phyloP scores from a whole-genome alignment of 2,888 invertebrate species.

The Eupithecia abbreviata region DNA sequence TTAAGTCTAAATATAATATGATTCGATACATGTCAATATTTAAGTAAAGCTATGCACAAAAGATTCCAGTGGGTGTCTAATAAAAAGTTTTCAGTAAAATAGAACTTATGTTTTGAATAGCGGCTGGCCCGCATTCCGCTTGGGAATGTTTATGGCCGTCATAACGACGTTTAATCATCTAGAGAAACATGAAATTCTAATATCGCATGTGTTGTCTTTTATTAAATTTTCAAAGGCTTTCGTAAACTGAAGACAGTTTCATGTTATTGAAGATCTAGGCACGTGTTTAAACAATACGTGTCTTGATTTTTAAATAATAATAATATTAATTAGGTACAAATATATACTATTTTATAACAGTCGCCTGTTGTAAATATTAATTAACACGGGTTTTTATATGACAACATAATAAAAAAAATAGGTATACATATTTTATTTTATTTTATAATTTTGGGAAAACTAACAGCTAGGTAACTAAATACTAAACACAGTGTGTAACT shows the following conservation, averaged over 20 bases:
- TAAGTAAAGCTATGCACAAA: too few species aligned
- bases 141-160: slow-evolving; percentile 43
- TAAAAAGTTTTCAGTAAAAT: slow-evolving; percentile 31
- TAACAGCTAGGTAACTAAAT: too few species aligned
- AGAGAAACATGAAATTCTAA: slow-evolving; percentile 46
- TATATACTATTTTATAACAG: background rate
- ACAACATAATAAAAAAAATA: too few species aligned
- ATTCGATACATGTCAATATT: too few species aligned
- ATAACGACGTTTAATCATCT: slow-evolving; percentile 49
- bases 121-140: slow-evolving; percentile 39
- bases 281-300: background rate
- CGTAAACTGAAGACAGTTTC: slow-evolving; percentile 27
- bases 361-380: background rate
- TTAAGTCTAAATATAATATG: too few species aligned
- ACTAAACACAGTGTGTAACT: too few species aligned
- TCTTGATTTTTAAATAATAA: too few species aligned
- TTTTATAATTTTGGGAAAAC: too few species aligned
- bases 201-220: slow-evolving; percentile 45
- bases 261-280: background rate
- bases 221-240: slow-evolving; percentile 41
- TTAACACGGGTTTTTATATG: background rate
- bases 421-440: too few species aligned
- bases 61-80: slow-evolving; percentile 1
- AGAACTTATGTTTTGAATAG: slow-evolving; percentile 42
- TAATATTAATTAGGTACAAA: too few species aligned